These are phyloP conservation scores for Sinosuthora webbiana DNA, from an alignment of 2,113 vertebrate genomes.

Conservation along the genomic window DNA sequence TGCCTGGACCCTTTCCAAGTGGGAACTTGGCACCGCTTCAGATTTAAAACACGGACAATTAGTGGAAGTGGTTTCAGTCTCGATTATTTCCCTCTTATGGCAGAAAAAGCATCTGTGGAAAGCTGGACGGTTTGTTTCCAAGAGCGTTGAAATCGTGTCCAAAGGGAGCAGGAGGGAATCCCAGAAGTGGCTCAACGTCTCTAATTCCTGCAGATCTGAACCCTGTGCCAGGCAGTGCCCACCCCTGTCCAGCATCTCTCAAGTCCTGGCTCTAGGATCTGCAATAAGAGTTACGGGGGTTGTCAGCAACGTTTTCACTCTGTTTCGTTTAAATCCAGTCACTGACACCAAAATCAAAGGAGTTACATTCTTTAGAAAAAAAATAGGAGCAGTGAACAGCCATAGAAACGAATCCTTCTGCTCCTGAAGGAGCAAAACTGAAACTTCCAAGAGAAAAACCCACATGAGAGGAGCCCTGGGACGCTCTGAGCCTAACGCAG, in stretches of 20 bases:
- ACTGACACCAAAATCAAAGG: not conserved
- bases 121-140: not conserved
- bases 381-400: not conserved
- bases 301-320: not conserved
- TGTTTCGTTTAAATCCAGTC: not conserved
- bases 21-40: constrained; percentile 9
- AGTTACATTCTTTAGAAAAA: not conserved
- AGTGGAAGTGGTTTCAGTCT: constrained; percentile 24
- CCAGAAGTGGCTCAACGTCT: not conserved
- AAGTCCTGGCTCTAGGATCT: not conserved
- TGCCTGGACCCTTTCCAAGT: not conserved
- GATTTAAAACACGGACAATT: not conserved
- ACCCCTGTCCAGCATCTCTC: not conserved
- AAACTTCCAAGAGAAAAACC: not conserved
- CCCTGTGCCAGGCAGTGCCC: not conserved
- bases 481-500: not conserved
- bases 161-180: not conserved
- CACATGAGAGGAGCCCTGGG: not conserved
- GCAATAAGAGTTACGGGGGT: not conserved
- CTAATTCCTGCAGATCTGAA: not conserved
- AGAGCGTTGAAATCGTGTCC: not conserved
- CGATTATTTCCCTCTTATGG: constrained; percentile 20
- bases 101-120: not conserved
- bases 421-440: no score
- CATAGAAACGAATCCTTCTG: not conserved